These are phyloP conservation scores for Temnothorax rugatulus DNA, from an alignment of 2,888 invertebrate genomes.

Conservation along the genomic window DNA sequence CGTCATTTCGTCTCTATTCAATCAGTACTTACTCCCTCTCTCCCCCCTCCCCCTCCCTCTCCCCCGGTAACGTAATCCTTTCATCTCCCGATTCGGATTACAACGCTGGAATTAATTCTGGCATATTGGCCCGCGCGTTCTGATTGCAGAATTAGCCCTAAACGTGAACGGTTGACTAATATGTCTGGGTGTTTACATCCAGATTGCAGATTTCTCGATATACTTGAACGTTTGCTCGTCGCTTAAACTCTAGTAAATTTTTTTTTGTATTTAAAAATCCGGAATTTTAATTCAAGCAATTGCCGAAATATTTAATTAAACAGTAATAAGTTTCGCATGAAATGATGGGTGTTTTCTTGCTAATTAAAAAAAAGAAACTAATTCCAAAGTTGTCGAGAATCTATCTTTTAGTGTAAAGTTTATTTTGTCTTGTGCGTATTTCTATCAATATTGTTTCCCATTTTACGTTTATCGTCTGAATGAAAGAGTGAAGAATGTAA, in stretches of 20 bases:
- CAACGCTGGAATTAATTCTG: slow-evolving; percentile 45
- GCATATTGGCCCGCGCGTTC: slow-evolving; percentile 42
- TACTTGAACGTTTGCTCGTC: neutral
- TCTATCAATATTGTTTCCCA: neutral
- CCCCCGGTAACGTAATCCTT: slow-evolving; percentile 14
- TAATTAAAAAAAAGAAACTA: neutral
- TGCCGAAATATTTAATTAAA: neutral
- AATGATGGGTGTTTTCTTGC: neutral
- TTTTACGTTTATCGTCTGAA: neutral
- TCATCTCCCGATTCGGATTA: slow-evolving; percentile 41
- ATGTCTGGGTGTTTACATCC: slow-evolving; percentile 15
- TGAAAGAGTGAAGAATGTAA: neutral
- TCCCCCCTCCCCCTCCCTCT: neutral
- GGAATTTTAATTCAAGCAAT: neutral
- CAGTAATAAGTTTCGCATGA: neutral
- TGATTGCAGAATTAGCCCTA: slow-evolving; percentile 38
- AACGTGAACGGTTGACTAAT: slow-evolving; percentile 44
- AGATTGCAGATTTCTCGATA: slow-evolving; percentile 4
- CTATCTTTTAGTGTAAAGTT: neutral
- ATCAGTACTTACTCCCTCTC: slow-evolving; percentile 26
- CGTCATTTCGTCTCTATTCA: slow-evolving; percentile 41
- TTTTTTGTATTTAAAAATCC: neutral
- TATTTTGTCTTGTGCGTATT: neutral
- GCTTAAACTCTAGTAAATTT: neutral
- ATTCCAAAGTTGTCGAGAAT: neutral